Evolutionary conservation across 2,113 vertebrate species (phyloP).

Genomic region (Eublepharis macularius): DNA sequence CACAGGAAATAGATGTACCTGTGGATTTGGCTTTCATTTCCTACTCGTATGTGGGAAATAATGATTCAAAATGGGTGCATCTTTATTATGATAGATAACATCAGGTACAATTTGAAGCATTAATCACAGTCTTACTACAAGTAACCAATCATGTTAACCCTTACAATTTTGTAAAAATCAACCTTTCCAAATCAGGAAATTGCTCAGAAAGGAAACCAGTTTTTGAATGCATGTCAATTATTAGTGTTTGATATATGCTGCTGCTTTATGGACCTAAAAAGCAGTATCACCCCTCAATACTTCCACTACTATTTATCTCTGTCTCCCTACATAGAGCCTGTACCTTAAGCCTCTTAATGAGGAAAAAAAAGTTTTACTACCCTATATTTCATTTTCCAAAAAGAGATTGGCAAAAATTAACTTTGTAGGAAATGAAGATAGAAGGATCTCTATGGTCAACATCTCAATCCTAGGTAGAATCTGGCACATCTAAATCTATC

Average conservation of each 20-base stretch:
- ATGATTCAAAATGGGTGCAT: not conserved
- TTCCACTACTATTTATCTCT: not conserved
- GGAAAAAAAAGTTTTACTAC: too few relatives aligned
- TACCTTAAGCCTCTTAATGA: not conserved
- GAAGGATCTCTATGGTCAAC: not conserved
- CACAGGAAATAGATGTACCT: not conserved
- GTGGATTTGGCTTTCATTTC: not conserved
- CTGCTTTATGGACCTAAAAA: not conserved
- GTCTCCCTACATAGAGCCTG: not conserved
- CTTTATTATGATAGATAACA: not conserved
- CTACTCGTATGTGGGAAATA: not conserved
- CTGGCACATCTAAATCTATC: not conserved
- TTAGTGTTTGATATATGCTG: not conserved
- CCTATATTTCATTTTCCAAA: not conserved
- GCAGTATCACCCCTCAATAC: too few relatives aligned
- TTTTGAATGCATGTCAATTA: not conserved
- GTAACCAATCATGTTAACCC: not conserved
- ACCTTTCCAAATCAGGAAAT: not conserved
- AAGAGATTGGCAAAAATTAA: not conserved
- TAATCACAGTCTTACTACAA: not conserved
- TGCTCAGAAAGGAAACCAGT: not conserved
- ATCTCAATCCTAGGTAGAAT: too few relatives aligned
- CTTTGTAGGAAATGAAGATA: not conserved
- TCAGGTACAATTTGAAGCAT: not conserved
- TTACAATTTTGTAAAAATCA: not conserved